Evolutionary conservation across 2,113 vertebrate genomes (phyloP).

Genomic region (Perognathus longimembris): DNA sequence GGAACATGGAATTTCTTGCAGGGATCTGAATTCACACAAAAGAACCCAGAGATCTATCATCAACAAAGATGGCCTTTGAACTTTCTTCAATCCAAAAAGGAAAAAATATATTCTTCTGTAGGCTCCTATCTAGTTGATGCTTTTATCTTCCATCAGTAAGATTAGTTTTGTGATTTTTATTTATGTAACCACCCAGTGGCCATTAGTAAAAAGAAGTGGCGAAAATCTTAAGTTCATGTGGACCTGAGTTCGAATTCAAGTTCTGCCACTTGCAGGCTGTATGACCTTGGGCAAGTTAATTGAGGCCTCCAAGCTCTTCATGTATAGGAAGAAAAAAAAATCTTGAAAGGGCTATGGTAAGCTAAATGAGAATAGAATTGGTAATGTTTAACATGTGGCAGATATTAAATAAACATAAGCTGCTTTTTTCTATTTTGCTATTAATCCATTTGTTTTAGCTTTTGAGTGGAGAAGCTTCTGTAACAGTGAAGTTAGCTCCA

Average conservation of each 20-base stretch:
- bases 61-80: constrained; percentile 74
- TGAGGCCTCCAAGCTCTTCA: background rate
- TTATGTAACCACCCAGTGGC: background rate
- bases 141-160: constrained; percentile 61
- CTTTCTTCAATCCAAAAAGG: constrained; percentile 35
- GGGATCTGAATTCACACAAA: constrained; percentile 67
- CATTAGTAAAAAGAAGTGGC: constrained; percentile 25
- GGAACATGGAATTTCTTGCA: constrained; percentile 71
- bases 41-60: constrained; percentile 59
- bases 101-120: background rate
- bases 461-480: background rate
- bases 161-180: constrained; percentile 58
- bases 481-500: background rate
- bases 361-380: background rate
- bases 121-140: background rate
- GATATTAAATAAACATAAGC: background rate
- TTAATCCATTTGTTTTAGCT: background rate
- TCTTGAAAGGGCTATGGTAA: background rate
- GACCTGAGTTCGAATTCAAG: constrained; percentile 54
- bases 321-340: background rate
- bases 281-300: background rate
- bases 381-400: background rate
- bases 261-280: background rate
- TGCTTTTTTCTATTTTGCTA: background rate
- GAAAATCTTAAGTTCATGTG: background rate